Percentiles rank a stretch among this genome's conserved stretches.
phyloP scores from a whole-genome alignment of 2,113 vertebrate species.

The Empidonax traillii region DNA sequence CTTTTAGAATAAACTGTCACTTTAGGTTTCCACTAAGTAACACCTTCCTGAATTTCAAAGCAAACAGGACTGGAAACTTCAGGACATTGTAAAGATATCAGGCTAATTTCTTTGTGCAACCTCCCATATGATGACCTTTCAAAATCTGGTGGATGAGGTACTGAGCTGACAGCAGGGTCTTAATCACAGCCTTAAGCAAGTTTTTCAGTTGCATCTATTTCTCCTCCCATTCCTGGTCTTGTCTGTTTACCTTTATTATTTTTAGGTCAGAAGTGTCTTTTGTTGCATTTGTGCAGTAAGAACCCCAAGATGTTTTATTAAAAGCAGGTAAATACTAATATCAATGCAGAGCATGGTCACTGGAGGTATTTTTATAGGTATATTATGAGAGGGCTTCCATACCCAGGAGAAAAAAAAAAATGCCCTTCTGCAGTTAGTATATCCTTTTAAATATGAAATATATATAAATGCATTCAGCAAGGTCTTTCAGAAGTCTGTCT shows the following conservation, averaged over 20 bases:
- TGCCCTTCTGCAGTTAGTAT: neutral
- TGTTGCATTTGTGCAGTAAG: neutral
- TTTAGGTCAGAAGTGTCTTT: neutral
- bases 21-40: neutral
- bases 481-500: neutral
- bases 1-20: neutral
- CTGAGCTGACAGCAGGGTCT: constrained; percentile 40
- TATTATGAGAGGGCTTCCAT: neutral
- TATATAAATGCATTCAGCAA: neutral
- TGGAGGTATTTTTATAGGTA: neutral
- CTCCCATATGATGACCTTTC: neutral
- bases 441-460: neutral
- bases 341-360: neutral
- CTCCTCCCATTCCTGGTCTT: neutral
- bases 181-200: constrained; percentile 59
- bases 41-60: neutral
- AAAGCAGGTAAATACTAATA: neutral
- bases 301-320: neutral
- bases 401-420: neutral
- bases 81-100: neutral
- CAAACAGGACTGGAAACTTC: neutral
- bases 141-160: neutral
- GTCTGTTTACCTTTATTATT: neutral
- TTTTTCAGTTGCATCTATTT: neutral
- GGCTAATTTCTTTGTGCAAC: neutral